Base-by-base conservation (phyloP, 2,797 vertebrate species). In the Notolabrus celidotus region DNA sequence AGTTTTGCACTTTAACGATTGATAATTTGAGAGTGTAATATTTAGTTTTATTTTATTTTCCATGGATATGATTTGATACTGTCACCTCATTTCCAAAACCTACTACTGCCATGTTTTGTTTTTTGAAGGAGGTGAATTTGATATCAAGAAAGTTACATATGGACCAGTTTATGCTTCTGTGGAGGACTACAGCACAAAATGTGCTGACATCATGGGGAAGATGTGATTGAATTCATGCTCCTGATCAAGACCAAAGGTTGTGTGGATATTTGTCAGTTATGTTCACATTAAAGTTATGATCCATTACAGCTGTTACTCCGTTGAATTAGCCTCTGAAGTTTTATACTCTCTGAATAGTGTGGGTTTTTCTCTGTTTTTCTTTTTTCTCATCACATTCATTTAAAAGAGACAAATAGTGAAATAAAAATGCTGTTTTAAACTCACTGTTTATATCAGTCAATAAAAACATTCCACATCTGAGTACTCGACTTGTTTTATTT, bases 1-100 rank as follows among this genome's bases (percentile, higher is more conserved):
- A 22, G 9, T 67, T 79, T 83, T 74, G 88, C 84, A 89, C 85
- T 85, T 87, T 72, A 76, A 50, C 65, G 3, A 74, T 61, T 67
- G 46, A 2, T 25, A 23, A 51, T 66, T 59, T 73, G 2, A 61
- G 53, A 36, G 10, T 36, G 29, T 27, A 64, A 20, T 17, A 33
- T 59, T 61, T 19, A 17, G n/a, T 53, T 68, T 59, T 11, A 0
- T 0, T 43, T 52, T 49, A 29, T 10, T 5, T 43, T 51, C 45
- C 17, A 41, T 42, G 17, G 9, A 57, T 27, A 38, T 39, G n/a
- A n/a, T 14, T 31, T 53, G 33, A 33, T n/a, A 58, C 5, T 67
- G n/a, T 60, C 11, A 39, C 34, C 11, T 50, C 49, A 23, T 15
- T 23, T 67, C 4, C 3, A 42, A 12, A 4, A 55, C 16, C 19